phyloP scores from a whole-genome alignment of 2,888 invertebrate species.

The Chromoteleia sp. region DNA sequence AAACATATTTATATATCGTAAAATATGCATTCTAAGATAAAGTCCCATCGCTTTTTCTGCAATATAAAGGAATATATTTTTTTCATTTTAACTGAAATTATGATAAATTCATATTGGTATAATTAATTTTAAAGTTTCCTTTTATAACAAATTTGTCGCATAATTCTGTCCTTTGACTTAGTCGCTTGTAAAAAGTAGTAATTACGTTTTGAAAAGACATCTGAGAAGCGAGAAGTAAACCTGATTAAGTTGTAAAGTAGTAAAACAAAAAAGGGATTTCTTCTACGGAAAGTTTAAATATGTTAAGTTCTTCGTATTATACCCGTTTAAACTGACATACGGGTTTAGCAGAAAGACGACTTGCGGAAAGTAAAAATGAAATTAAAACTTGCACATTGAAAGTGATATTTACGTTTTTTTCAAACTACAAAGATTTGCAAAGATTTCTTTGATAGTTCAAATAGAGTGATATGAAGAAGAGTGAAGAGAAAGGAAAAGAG shows the following conservation, averaged over 20 bases:
- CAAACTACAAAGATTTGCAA: background rate
- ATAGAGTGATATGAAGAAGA: background rate
- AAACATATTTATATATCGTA: slow-evolving; percentile 70
- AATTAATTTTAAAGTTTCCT: background rate
- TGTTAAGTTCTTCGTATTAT: slow-evolving; percentile 19
- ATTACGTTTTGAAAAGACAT: slow-evolving; percentile 11
- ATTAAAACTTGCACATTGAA: slow-evolving; percentile 16
- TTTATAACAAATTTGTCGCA: background rate
- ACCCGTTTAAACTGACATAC: slow-evolving; percentile 4
- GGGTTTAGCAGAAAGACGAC: slow-evolving; percentile 1
- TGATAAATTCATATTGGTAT: background rate
- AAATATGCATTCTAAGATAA: slow-evolving; percentile 50
- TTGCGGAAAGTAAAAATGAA: slow-evolving; percentile 18
- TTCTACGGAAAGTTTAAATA: slow-evolving; percentile 11
- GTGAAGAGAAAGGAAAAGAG: background rate
- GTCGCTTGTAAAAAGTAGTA: slow-evolving; percentile 2
- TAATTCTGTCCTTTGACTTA: background rate
- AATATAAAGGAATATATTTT: slow-evolving; percentile 2
- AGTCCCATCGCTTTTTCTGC: slow-evolving; percentile 35
- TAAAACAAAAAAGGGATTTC: background rate
- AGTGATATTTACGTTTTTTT: slow-evolving; percentile 30
- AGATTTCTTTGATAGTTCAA: slow-evolving; percentile 18
- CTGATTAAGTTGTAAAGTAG: slow-evolving; percentile 17
- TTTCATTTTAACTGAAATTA: slow-evolving; percentile 20
- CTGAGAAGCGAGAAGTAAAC: slow-evolving; percentile 8